Base-by-base conservation (phyloP, 2,113 vertebrate genomes). In the Aphyosemion australe region DNA sequence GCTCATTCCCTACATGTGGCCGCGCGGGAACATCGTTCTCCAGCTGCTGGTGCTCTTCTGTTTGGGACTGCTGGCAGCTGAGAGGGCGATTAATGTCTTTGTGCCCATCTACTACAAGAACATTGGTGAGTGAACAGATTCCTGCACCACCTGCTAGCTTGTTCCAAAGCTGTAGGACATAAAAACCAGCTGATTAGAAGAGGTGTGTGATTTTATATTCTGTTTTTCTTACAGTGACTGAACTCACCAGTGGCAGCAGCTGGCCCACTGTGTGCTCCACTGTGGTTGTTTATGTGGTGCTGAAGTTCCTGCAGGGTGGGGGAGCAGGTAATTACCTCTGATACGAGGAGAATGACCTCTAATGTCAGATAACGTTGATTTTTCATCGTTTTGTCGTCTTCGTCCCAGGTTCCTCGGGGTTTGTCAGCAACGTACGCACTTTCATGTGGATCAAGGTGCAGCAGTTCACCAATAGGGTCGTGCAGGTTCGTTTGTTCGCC, bases 401-500 rank as follows among this genome's bases (percentile, higher is more conserved):
- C 19, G 9, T n/a, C 12, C 15, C 80, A 94, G 94, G 94, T 0
- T 83, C 94, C 26, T 90, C 94, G 0, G 97, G 97, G 32, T 99
- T 99, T 0, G 80, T 98, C 49, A 98, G 95, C 71, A 99, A 99
- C 87, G 0, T 96, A 13, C 95, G 96, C 19, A 92, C 94, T 0
- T 99, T 99, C 90, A 67, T 98, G 66, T 99, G 97, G 97, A 97
- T 99, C 84, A 92, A 89, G 0, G 97, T 99, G 61, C 97, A 99
- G 90, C 97, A 99, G 93, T 98, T 93, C 90, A 99, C 95, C 15
- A 94, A 94, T 34, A 90, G 94, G 0, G 84, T 89, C 69, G 92
- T 99, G 39, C 95, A 99, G 74, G 91, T 97, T 61, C 92, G 90
- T 4, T 94, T 98, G 48, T 98, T 98, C 3, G 89, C 90, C 50